These are phyloP conservation scores for Hypercompe scribonia DNA, from an alignment of 2,888 invertebrate genomes.

Conservation along the genomic window DNA sequence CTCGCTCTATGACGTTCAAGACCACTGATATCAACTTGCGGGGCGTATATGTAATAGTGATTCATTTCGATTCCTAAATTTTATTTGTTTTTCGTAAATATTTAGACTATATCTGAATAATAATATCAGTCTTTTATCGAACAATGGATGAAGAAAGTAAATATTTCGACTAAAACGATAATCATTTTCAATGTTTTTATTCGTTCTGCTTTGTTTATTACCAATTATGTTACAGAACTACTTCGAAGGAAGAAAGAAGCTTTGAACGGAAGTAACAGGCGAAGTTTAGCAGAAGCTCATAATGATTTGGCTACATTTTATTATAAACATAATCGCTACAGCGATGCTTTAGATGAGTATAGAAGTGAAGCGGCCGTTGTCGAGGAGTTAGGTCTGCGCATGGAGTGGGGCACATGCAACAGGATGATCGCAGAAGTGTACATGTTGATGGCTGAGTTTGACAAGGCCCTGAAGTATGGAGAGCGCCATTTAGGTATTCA, in stretches of 20 bases:
- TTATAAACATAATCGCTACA: conserved; percentile 88
- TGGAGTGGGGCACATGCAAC: conserved; percentile 93
- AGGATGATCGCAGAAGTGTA: conserved; percentile 96
- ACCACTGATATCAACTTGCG: too few relatives aligned
- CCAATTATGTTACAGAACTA: conserved; percentile 85
- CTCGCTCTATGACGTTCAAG: too few relatives aligned
- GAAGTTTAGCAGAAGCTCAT: conserved; percentile 88
- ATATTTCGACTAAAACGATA: conserved; percentile 23
- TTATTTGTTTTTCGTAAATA: conserved; percentile 10
- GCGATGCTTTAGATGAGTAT: conserved; percentile 93
- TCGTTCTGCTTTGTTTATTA: conserved; percentile 22
- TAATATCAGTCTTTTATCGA: neutral
- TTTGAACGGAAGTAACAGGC: conserved; percentile 88
- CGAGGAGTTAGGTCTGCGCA: conserved; percentile 88
- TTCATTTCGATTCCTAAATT: conserved; percentile 48
- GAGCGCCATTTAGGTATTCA: conserved; percentile 90
- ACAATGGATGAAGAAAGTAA: conserved; percentile 80
- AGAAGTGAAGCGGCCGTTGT: conserved; percentile 89
- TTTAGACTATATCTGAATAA: conserved; percentile 26
- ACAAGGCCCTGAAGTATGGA: conserved; percentile 92
- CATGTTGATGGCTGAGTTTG: conserved; percentile 90
- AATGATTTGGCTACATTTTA: conserved; percentile 92
- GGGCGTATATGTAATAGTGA: conserved; percentile 8
- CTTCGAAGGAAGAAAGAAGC: conserved; percentile 91
- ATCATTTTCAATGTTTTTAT: conserved; percentile 16